These are phyloP conservation scores for Typhlichthys eigenmanni DNA, from an alignment of 2,797 vertebrate genomes.

Conservation along the genomic window DNA sequence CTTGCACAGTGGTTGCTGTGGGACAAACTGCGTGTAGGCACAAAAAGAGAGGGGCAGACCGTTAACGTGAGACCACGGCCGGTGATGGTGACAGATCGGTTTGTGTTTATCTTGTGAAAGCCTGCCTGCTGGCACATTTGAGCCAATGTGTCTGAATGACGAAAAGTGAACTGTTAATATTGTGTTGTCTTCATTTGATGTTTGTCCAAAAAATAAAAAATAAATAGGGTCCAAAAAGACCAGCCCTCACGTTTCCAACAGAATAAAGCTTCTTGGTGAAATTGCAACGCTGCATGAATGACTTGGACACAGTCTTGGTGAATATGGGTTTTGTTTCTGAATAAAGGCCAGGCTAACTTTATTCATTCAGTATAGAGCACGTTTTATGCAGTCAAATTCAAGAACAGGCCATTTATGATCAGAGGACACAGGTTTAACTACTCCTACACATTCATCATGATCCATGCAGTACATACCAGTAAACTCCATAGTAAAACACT, in stretches of 20 bases:
- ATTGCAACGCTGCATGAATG: too few relatives aligned
- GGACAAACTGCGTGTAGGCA: neutral
- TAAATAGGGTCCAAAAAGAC: too few relatives aligned
- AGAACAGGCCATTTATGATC: too few relatives aligned
- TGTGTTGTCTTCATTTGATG: too few relatives aligned
- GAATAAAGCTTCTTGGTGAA: too few relatives aligned
- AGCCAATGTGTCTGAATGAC: constrained; percentile 36
- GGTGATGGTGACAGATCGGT: constrained; percentile 18
- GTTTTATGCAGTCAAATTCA: too few relatives aligned
- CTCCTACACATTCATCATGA: constrained; percentile 36
- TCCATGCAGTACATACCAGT: constrained; percentile 22
- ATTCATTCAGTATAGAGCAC: too few relatives aligned
- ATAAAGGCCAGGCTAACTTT: too few relatives aligned
- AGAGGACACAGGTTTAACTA: constrained; percentile 17
- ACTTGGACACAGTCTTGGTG: too few relatives aligned
- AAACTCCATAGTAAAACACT: constrained; percentile 11
- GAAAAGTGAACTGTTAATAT: neutral
- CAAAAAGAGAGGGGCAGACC: constrained; percentile 37
- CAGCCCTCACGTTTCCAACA: too few relatives aligned
- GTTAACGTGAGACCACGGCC: constrained; percentile 26
- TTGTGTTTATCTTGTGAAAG: constrained; percentile 33
- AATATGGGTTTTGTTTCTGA: too few relatives aligned
- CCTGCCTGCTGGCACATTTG: constrained; percentile 31
- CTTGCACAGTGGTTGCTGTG: constrained; percentile 52
- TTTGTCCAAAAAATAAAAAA: too few relatives aligned